A percentile compares a stretch with the other conserved stretches of the same genome.
Conservation (phyloP, 1,140 invertebrate species). For the Danaus melanippus region DNA sequence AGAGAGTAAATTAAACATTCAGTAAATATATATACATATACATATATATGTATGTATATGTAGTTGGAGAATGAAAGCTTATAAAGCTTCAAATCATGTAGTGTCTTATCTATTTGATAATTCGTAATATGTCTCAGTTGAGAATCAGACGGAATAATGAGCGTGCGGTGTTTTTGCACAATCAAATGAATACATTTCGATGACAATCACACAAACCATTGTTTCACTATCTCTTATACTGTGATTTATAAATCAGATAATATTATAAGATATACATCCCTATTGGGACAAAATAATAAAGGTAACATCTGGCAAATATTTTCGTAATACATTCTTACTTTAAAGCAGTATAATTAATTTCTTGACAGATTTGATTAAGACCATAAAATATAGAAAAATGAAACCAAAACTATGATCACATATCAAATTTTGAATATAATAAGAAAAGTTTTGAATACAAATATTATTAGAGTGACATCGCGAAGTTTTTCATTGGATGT, state of each 20-base stretch:
- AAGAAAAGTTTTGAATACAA: too few species aligned
- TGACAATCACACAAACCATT: slow-evolving; percentile 23
- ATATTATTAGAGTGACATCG: too few species aligned
- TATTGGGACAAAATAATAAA: background rate
- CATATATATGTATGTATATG: too few species aligned
- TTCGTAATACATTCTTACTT: slow-evolving; percentile 1
- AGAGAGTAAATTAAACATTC: background rate
- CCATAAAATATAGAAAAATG: too few species aligned
- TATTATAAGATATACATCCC: too few species aligned
- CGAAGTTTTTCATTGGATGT: too few species aligned
- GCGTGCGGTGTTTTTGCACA: slow-evolving; percentile 19
- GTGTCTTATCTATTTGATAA: slow-evolving; percentile 9
- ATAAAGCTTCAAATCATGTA: too few species aligned
- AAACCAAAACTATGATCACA: too few species aligned
- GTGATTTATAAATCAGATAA: too few species aligned
- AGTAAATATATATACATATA: background rate
- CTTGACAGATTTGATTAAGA: too few species aligned
- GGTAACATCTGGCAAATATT: background rate
- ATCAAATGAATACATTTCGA: slow-evolving; percentile 21
- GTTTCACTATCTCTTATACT: slow-evolving; percentile 20
- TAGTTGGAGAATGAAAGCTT: too few species aligned
- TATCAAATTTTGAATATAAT: too few species aligned
- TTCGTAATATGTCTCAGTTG: slow-evolving; percentile 2
- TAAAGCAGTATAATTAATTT: background rate
- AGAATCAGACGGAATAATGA: slow-evolving; percentile 9